These are phyloP conservation scores for Schizotus pectinicornis DNA, from an alignment of 2,888 invertebrate species.

Conservation along the genomic window DNA sequence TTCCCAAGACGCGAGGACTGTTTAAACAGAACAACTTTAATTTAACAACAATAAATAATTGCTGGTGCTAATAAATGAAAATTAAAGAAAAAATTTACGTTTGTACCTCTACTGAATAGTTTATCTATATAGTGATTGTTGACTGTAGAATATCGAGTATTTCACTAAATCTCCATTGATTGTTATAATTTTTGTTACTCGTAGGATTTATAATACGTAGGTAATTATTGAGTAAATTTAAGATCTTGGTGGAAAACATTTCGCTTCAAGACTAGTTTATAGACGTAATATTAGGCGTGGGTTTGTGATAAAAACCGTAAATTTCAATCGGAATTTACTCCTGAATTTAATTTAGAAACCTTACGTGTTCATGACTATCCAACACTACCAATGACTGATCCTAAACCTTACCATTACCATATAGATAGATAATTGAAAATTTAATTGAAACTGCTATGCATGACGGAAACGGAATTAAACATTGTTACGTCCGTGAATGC, in stretches of 20 bases:
- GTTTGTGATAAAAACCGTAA: constrained; percentile 25
- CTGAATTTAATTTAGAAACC: constrained; percentile 26
- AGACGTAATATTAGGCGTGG: constrained; percentile 12
- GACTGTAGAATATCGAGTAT: too few relatives aligned
- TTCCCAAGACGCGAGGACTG: constrained; percentile 60
- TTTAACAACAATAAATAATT: constrained; percentile 26
- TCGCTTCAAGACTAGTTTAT: constrained; percentile 29
- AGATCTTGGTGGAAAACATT: constrained; percentile 27
- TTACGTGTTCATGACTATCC: constrained; percentile 35
- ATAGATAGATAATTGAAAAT: constrained; percentile 27
- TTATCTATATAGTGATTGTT: too few relatives aligned
- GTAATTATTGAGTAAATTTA: background rate
- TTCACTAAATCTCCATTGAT: background rate
- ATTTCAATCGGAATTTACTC: constrained; percentile 15
- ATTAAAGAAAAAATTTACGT: background rate
- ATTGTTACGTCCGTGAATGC: constrained; percentile 16
- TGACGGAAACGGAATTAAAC: constrained; percentile 47
- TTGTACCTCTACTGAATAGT: too few relatives aligned
- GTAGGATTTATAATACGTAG: background rate
- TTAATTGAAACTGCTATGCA: constrained; percentile 47
- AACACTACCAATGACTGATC: constrained; percentile 28
- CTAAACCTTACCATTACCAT: constrained; percentile 20
- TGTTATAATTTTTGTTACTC: background rate
- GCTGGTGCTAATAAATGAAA: constrained; percentile 13
- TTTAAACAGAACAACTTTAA: constrained; percentile 54